These are phyloP conservation scores for Macrotrachela quadricornifera DNA, from an alignment of 1,140 invertebrate species.

Conservation along the genomic window DNA sequence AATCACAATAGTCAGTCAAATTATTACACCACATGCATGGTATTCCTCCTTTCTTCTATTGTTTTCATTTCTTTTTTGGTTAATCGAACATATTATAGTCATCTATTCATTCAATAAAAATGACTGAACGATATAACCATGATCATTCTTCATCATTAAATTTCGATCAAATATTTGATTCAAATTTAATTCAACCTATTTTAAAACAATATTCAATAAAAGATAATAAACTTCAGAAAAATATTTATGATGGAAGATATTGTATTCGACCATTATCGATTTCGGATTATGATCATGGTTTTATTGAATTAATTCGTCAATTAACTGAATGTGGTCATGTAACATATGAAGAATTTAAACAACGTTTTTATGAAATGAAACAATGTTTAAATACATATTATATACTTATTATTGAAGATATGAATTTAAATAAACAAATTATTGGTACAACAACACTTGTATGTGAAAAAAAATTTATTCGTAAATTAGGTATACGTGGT, in stretches of 20 bases:
- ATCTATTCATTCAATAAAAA: too few relatives aligned
- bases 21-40: too few relatives aligned
- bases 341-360: constrained; percentile 49
- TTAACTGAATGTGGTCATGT: constrained; percentile 69
- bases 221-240: too few relatives aligned
- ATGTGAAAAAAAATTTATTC: constrained; percentile 79
- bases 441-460: constrained; percentile 68
- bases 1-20: too few relatives aligned
- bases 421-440: constrained; percentile 40
- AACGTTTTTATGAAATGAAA: constrained; percentile 62
- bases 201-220: too few relatives aligned
- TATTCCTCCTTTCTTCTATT: too few relatives aligned
- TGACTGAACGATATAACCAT: too few relatives aligned
- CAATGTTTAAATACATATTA: constrained; percentile 47
- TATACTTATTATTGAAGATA: constrained; percentile 73
- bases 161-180: too few relatives aligned
- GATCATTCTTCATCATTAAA: too few relatives aligned
- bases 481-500: constrained; percentile 54
- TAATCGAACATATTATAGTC: too few relatives aligned
- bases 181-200: too few relatives aligned
- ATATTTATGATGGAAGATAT: constrained; percentile 39
- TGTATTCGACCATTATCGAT: constrained; percentile 50
- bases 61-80: too few relatives aligned
- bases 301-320: constrained; percentile 49
- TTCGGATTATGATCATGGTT: constrained; percentile 58